Conservation (phyloP, 2,797 vertebrate species). For the Lophius americanus region DNA sequence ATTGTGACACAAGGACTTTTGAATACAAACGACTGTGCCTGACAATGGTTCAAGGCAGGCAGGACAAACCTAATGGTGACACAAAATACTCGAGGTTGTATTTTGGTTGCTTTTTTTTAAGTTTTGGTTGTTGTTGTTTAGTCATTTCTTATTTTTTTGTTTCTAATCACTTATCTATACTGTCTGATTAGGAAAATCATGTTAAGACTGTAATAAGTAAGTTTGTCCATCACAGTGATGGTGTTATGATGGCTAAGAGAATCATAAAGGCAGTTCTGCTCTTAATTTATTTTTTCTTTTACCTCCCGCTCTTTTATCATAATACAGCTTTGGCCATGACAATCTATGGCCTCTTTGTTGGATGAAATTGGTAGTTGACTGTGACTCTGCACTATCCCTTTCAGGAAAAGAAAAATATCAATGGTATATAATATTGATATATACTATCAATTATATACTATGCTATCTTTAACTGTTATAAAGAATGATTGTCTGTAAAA, state of each 20-base stretch:
- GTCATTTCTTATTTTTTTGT: conserved; percentile 51
- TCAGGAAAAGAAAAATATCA: conserved; percentile 63
- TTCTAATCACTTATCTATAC: conserved; percentile 51
- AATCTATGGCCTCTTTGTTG: conserved; percentile 51
- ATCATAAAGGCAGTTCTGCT: conserved; percentile 53
- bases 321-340: conserved; percentile 49
- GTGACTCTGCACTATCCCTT: conserved; percentile 66
- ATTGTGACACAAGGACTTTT: conserved; percentile 51
- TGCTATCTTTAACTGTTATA: conserved; percentile 16
- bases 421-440: conserved; percentile 65
- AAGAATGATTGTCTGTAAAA: conserved; percentile 67
- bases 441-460: conserved; percentile 51
- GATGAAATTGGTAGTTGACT: conserved; percentile 55
- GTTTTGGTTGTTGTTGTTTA: conserved; percentile 27
- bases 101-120: conserved; percentile 34
- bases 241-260: conserved; percentile 61
- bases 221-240: conserved; percentile 78
- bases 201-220: conserved; percentile 68
- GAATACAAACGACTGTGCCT: conserved; percentile 64
- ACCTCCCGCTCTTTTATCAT: conserved; percentile 68
- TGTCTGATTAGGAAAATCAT: conserved; percentile 60
- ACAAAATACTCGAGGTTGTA: conserved; percentile 42
- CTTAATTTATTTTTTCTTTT: conserved; percentile 58
- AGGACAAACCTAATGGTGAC: conserved; percentile 47
- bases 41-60: conserved; percentile 44